Percentiles rank a stretch among this genome's conserved stretches.
phyloP scores from a whole-genome alignment of 1,140 invertebrate genomes.

The Meloidogyne chitwoodi region DNA sequence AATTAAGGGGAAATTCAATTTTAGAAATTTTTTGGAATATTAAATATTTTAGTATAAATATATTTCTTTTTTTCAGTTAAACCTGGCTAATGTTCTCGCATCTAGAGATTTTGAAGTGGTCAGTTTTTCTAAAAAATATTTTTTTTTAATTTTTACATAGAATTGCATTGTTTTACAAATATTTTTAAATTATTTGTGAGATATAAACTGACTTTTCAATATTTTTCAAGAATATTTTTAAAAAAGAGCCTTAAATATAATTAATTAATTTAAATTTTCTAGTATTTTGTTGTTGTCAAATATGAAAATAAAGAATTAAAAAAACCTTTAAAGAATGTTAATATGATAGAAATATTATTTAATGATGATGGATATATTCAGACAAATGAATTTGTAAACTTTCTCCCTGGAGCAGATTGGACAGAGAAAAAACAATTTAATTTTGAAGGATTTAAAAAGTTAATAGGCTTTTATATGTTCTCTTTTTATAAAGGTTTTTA shows the following conservation, averaged over 20 bases:
- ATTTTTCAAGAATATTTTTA: too few relatives aligned
- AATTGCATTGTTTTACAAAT: too few relatives aligned
- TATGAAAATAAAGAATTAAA: not conserved
- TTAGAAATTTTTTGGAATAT: too few relatives aligned
- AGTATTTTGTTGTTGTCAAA: not conserved
- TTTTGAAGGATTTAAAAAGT: not conserved
- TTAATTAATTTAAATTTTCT: too few relatives aligned
- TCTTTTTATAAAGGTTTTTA: not conserved
- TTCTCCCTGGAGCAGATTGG: not conserved
- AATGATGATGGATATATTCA: not conserved
- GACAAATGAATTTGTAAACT: not conserved
- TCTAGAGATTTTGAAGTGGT: not conserved
- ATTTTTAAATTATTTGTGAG: too few relatives aligned
- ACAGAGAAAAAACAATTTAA: not conserved
- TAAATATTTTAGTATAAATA: too few relatives aligned
- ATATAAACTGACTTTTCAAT: too few relatives aligned
- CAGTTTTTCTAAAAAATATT: not conserved
- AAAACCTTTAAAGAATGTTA: not conserved
- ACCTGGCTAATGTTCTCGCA: not conserved
- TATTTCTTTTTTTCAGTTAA: not conserved
- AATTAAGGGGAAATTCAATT: too few relatives aligned
- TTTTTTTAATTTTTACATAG: too few relatives aligned
- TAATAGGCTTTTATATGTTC: not conserved
- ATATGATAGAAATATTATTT: not conserved
- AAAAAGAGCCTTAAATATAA: too few relatives aligned